Conservation (phyloP, 2,797 vertebrate species). For the Gadopsis marmoratus region DNA sequence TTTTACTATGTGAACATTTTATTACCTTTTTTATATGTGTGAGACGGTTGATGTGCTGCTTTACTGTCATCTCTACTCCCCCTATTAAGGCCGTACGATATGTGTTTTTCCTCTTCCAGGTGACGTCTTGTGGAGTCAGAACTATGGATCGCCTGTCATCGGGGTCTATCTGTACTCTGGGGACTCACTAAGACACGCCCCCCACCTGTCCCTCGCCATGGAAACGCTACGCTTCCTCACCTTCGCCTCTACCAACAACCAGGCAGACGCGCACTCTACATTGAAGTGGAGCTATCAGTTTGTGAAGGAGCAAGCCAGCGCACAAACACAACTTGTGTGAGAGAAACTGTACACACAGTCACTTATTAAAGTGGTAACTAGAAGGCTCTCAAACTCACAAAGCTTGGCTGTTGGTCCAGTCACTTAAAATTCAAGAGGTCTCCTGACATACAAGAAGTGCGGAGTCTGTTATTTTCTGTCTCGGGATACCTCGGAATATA, state of each 20-base stretch:
- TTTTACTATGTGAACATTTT: conserved; percentile 22
- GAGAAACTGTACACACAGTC: conserved; percentile 10
- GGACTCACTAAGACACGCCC: conserved; percentile 90
- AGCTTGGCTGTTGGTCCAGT: background rate
- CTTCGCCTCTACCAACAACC: conserved; percentile 83
- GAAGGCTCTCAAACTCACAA: background rate
- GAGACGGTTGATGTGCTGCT: background rate
- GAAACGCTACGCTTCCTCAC: conserved; percentile 96
- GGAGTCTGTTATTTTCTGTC: conserved; percentile 3
- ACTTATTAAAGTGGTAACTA: background rate
- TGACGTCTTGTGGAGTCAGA: conserved; percentile 94
- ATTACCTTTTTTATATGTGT: background rate
- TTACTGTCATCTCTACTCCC: background rate
- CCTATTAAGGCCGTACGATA: background rate
- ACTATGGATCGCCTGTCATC: conserved; percentile 92
- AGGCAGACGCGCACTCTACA: conserved; percentile 82
- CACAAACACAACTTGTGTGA: conserved; percentile 91
- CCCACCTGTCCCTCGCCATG: conserved; percentile 92
- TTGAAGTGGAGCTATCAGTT: conserved; percentile 89
- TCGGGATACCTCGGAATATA: background rate
- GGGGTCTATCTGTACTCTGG: conserved; percentile 94
- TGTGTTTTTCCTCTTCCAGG: conserved; percentile 71
- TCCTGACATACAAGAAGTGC: background rate
- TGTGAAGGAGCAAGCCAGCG: conserved; percentile 86
- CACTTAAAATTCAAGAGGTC: background rate